These are phyloP conservation scores for Osmerus eperlanus DNA, from an alignment of 2,113 vertebrate genomes.

Conservation along the genomic window DNA sequence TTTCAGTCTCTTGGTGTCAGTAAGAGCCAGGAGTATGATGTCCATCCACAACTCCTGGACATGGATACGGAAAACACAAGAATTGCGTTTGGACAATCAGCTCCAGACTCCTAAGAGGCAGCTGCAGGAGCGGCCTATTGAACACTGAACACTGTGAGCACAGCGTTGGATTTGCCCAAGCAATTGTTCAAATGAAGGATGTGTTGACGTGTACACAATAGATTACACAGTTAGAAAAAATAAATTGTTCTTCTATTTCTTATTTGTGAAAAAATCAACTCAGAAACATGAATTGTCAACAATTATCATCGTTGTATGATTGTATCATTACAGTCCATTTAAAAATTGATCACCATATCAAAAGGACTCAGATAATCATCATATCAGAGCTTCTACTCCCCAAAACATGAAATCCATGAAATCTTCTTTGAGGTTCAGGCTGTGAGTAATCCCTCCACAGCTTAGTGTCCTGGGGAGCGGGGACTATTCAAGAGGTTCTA, in stretches of 20 bases:
- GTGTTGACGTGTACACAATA: no score
- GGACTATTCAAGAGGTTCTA: background rate
- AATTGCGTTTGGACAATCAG: slow-evolving; percentile 84
- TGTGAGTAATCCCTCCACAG: background rate
- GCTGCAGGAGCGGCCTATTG: background rate
- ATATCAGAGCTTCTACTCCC: no score
- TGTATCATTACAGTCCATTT: no score
- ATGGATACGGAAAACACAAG: slow-evolving; percentile 56
- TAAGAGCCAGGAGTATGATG: slow-evolving; percentile 66
- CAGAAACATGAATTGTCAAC: no score
- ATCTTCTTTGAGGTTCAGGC: background rate
- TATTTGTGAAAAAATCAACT: no score
- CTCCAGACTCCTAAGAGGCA: slow-evolving; percentile 64
- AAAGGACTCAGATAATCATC: background rate
- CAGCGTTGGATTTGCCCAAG: no score
- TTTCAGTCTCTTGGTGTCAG: slow-evolving; percentile 18
- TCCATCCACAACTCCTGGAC: slow-evolving; percentile 79
- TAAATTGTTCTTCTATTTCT: no score
- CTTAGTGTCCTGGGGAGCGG: background rate
- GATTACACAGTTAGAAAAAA: no score
- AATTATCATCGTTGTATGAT: no score
- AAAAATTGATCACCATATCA: background rate
- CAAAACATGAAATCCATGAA: slow-evolving; percentile 2
- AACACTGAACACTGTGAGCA: slow-evolving; percentile 22
- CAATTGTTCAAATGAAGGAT: no score